phyloP scores from a whole-genome alignment of 2,888 invertebrate genomes.

The Anorthoa munda region DNA sequence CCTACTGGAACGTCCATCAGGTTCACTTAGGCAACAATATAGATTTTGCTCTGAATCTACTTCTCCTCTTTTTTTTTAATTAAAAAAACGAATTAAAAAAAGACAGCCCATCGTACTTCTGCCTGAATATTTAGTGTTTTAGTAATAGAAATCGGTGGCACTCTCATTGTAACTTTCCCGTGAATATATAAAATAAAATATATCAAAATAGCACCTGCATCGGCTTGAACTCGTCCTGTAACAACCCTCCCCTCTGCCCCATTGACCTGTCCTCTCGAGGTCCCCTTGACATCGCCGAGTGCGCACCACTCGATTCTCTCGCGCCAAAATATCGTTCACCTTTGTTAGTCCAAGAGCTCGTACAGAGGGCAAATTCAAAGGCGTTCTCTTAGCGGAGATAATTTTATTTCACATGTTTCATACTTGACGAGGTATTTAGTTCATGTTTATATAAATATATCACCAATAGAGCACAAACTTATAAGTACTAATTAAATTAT shows the following conservation, averaged over 20 bases:
- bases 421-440: no score
- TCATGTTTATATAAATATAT: no score
- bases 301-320: conserved; percentile 21
- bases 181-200: not conserved
- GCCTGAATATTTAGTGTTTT: no score
- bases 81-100: no score
- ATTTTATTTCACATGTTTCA: not conserved
- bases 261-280: not conserved
- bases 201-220: not conserved
- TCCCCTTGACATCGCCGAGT: conserved; percentile 27
- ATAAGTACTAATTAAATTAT: no score
- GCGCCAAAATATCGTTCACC: conserved; percentile 22
- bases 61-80: no score
- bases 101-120: no score
- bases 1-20: no score
- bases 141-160: no score
- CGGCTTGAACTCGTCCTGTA: not conserved
- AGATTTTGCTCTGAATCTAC: no score
- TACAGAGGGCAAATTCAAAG: not conserved
- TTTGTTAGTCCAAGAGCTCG: conserved; percentile 11
- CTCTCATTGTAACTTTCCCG: not conserved
- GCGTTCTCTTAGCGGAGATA: not conserved
- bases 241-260: not conserved
- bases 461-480: no score
- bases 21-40: no score